Evolutionary conservation across 2,113 vertebrate species (phyloP).

Genomic region (Lonchura striata): DNA sequence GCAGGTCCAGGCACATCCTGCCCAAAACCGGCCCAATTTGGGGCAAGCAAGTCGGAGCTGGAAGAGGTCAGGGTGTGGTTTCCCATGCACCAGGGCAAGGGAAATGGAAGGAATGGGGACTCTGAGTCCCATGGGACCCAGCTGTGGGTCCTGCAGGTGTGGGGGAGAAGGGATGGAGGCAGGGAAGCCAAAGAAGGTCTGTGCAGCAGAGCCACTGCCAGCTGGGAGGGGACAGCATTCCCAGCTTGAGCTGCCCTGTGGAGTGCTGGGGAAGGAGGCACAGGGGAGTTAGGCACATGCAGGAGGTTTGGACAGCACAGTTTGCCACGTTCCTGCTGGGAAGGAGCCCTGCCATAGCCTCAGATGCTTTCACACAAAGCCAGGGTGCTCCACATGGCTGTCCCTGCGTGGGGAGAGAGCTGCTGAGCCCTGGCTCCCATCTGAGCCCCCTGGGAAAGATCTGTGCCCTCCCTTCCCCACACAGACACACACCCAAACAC

Average conservation of each 20-base stretch:
- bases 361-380: not conserved
- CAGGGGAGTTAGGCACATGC: not conserved
- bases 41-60: conserved; percentile 37
- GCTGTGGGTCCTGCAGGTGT: not conserved
- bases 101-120: not conserved
- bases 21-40: not conserved
- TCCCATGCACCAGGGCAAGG: not conserved
- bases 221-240: not conserved
- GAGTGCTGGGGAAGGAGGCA: not conserved
- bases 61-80: conserved; percentile 55
- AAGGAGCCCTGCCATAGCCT: not conserved
- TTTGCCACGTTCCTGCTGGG: not conserved
- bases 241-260: not conserved
- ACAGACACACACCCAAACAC: not conserved
- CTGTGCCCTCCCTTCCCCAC: not conserved
- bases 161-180: not conserved
- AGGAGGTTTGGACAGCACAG: not conserved
- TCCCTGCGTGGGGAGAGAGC: not conserved
- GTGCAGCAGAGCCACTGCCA: not conserved
- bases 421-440: not conserved
- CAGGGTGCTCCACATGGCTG: not conserved
- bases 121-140: not conserved
- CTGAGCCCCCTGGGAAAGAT: not conserved
- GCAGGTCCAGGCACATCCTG: conserved; percentile 41
- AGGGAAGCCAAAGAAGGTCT: not conserved